These are phyloP conservation scores for Leptonema lineaticorne DNA, from an alignment of 1,140 invertebrate genomes.

Conservation along the genomic window DNA sequence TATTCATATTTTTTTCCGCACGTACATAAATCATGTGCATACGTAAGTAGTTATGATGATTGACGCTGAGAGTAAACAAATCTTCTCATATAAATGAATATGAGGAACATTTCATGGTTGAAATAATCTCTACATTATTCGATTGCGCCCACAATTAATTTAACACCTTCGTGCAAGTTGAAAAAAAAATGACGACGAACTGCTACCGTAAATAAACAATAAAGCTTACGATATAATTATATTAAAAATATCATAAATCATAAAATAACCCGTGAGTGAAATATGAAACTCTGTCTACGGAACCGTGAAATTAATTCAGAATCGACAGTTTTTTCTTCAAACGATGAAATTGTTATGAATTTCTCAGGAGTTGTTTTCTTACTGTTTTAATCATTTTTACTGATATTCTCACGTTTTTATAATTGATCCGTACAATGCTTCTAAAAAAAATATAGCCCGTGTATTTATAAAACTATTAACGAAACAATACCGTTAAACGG, in stretches of 20 bases:
- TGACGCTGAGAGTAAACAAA: conserved; percentile 4
- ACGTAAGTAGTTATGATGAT: background rate
- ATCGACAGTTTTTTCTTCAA: background rate
- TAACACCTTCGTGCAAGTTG: conserved; percentile 5
- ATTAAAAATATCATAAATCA: conserved; percentile 1
- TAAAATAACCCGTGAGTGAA: background rate
- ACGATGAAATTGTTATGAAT: too few species aligned
- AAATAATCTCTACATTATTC: background rate
- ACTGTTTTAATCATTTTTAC: background rate
- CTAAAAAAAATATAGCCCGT: background rate
- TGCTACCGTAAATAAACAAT: too few species aligned
- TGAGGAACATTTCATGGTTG: conserved; percentile 4
- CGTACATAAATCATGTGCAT: background rate
- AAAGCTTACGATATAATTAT: too few species aligned
- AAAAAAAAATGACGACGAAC: too few species aligned
- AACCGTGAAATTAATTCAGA: conserved; percentile 12
- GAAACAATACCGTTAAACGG: background rate
- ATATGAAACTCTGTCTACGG: background rate
- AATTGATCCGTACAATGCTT: background rate
- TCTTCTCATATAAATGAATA: background rate
- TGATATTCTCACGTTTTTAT: conserved; percentile 12
- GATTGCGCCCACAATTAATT: background rate
- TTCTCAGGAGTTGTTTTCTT: too few species aligned
- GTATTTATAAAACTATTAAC: background rate
- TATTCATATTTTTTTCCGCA: too few species aligned